Conservation (phyloP, 2,888 invertebrate species). For the Sarcophaga rosellei region DNA sequence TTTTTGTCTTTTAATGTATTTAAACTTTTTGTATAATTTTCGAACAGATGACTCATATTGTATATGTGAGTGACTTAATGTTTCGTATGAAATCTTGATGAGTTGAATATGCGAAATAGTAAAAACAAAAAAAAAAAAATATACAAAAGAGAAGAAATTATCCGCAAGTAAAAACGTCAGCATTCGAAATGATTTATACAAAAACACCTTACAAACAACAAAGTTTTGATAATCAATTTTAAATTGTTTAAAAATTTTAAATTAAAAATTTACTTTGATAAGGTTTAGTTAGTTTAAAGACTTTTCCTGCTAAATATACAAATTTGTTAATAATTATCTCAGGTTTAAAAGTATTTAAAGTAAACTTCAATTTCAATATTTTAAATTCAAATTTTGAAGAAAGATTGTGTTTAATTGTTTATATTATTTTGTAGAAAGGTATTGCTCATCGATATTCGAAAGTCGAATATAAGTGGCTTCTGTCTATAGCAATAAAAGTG, state of each 20-base stretch:
- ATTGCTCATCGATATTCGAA: too few relatives aligned
- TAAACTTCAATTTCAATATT: too few relatives aligned
- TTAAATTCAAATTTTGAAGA: too few relatives aligned
- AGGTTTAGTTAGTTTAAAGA: too few relatives aligned
- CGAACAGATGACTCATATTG: constrained; percentile 73
- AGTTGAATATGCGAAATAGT: constrained; percentile 70
- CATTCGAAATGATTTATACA: constrained; percentile 26
- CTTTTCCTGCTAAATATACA: too few relatives aligned
- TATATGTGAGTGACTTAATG: constrained; percentile 70
- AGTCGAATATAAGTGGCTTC: too few relatives aligned
- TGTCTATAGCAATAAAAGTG: too few relatives aligned
- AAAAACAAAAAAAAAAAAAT: constrained; percentile 41
- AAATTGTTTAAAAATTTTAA: constrained; percentile 10
- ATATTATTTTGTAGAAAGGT: too few relatives aligned
- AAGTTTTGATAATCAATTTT: constrained; percentile 69
- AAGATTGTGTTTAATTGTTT: too few relatives aligned
- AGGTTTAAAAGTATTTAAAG: too few relatives aligned
- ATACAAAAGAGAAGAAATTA: constrained; percentile 9
- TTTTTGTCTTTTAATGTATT: constrained; percentile 14
- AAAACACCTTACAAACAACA: constrained; percentile 40
- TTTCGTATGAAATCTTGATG: constrained; percentile 75
- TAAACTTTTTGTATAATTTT: constrained; percentile 36
- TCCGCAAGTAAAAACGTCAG: constrained; percentile 39
- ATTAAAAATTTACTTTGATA: not conserved
- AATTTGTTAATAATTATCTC: too few relatives aligned